Conservation (phyloP, 1,140 invertebrate genomes). For the Temnothorax curvispinosus region DNA sequence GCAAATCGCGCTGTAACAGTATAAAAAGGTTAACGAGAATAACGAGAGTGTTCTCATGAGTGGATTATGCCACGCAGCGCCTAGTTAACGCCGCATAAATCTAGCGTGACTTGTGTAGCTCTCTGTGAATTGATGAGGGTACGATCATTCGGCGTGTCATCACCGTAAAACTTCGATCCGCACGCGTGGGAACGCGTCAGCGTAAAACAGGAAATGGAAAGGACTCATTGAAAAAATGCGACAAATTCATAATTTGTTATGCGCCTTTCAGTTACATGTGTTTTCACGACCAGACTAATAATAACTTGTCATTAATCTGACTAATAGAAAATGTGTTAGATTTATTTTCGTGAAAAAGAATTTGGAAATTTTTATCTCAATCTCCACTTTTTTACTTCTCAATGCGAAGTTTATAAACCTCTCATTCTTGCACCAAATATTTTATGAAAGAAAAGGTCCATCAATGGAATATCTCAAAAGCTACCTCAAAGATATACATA, state of each 20-base stretch:
- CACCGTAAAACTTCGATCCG: conserved; percentile 16
- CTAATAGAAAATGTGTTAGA: background rate
- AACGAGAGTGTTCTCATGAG: conserved; percentile 58
- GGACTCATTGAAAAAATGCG: background rate
- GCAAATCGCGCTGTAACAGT: conserved; percentile 7
- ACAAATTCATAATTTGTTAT: background rate
- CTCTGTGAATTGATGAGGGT: conserved; percentile 43
- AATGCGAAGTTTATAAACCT: background rate
- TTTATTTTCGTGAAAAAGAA: background rate
- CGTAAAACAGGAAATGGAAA: background rate
- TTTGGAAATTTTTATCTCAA: background rate
- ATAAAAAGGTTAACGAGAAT: conserved; percentile 56
- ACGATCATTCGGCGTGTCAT: conserved; percentile 10
- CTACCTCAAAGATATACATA: background rate
- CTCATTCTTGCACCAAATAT: background rate
- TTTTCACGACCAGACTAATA: background rate
- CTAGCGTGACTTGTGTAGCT: conserved; percentile 4
- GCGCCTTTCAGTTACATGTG: background rate
- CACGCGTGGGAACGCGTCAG: background rate
- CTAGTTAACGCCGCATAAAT: conserved; percentile 56
- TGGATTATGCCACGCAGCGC: conserved; percentile 30
- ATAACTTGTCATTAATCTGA: no score
- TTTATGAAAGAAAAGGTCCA: background rate
- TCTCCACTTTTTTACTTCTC: background rate
- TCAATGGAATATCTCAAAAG: background rate